These are phyloP conservation scores for Hylaea fasciaria DNA, from an alignment of 2,888 invertebrate species.

Conservation along the genomic window DNA sequence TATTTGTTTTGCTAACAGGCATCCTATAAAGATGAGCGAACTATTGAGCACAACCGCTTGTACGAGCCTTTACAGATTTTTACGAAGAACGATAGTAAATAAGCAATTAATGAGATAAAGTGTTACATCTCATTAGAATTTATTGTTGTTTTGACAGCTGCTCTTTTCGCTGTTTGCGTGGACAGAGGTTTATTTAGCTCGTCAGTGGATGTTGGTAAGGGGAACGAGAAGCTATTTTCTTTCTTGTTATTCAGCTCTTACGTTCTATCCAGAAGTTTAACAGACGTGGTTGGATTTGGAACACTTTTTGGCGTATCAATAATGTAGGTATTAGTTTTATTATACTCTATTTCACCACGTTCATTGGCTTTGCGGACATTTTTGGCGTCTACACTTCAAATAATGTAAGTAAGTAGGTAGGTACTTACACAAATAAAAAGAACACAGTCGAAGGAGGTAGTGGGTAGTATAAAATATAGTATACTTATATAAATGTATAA, in stretches of 20 bases:
- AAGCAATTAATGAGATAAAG: constrained; percentile 27
- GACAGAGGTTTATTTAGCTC: constrained; percentile 26
- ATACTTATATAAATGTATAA: no score
- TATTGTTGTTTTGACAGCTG: constrained; percentile 34
- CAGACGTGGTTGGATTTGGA: constrained; percentile 2
- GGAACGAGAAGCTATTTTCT: constrained; percentile 8
- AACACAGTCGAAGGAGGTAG: no score
- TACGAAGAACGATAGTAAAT: constrained; percentile 20
- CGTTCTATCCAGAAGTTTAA: neutral
- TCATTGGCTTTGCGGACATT: no score
- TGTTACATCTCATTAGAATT: constrained; percentile 28
- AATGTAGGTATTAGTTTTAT: no score
- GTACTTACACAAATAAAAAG: no score
- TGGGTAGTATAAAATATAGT: no score
- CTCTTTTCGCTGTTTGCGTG: constrained; percentile 20
- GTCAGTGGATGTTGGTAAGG: constrained; percentile 14
- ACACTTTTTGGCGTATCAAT: no score
- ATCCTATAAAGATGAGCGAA: no score
- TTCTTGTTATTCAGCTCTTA: constrained; percentile 11
- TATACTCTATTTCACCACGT: no score
- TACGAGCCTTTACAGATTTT: constrained; percentile 3
- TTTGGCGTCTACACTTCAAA: no score
- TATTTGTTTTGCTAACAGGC: no score
- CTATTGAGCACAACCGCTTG: neutral
- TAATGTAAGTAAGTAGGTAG: no score